Base-by-base conservation (phyloP, 2,888 invertebrate species). In the Lasioglossum morio region DNA sequence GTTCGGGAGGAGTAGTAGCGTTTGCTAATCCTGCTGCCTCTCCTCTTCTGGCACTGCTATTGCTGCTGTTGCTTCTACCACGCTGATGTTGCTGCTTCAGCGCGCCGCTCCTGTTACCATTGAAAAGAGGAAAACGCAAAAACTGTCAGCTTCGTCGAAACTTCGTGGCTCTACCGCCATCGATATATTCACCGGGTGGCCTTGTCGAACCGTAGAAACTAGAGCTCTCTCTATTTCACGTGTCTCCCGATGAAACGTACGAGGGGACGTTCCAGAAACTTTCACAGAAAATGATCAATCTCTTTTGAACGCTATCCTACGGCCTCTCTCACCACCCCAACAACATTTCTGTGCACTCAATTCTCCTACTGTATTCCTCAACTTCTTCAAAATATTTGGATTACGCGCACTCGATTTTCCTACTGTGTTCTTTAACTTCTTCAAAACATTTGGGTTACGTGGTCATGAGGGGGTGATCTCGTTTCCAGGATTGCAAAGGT, bases 41-140 rank as follows among this genome's bases (percentile, higher is more conserved):
- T 66, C 66, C 30, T 30, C 66, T 66, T 19, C 66, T 66, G 34
- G 34, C 7, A 34, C 34, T 37, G 66, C 30, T 34, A 19, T 34
- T 66, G 66, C 30, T 66, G 66, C 66, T 66, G 66, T 34, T 66
- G 66, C 66, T 66, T 37, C 66, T 30, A 37, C 66, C 19, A 8
- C 37, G 23, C 37, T 23, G 72, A 70, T 80, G 76, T 53, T 80
- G 48, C 82, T 88, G 75, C 81, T 79, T 48, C 72, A 77, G 79
- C 79, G 60, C 60, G 60, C 14, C 27, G 30, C 60, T 72, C 73
- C 76, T 82, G 73, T 79, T 87, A 85, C 86, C 89, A 89, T 89
- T 89, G 91, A 92, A 92, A 91, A 93, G 92, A 91, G 93, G 92
- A 91, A 92, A 92, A 94, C 93, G 92, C 94, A 94, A 94, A 94